Evolutionary conservation across 2,888 invertebrate species (phyloP), one percentile per base, ranked within the genome.

Genomic region (Drosophila diplacantha): DNA sequence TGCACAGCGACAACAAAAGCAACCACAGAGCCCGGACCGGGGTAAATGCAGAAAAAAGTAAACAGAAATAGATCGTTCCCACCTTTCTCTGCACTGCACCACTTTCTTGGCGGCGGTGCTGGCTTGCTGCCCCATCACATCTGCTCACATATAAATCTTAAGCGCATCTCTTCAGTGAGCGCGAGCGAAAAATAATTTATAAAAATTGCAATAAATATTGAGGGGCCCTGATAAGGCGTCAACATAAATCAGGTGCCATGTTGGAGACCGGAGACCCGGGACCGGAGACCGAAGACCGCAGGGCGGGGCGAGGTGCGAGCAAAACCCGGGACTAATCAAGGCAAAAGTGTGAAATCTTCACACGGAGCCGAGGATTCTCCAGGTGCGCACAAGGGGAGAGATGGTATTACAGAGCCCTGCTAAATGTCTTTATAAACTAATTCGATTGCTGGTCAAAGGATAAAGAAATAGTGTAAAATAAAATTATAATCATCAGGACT

Each of bases 181-280:
- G 74, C 72, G 20, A 12, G 74, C 70, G 67, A 73, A 74, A 78
- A 76, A 83, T 76, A 78, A 81, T 77, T 83, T 83, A 82, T 84
- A 82, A 84, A 78, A 82, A 84, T 85, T 85, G 87, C 86, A 86
- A 87, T 87, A 87, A 87, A 87, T 87, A 87, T 86, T 85, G 82
- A 78, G 75, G 71, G 80, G 81, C 86, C 80, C 87, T 87, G 87
- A 87, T 87, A 87, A 87, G 86, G 86, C 86, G 87, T 87, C 87
- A 86, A 86, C 87, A 87, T 87, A 87, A 87, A 87, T 87, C 87
- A 87, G 87, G 44, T 43, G 52, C 73, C 75, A 71, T 69, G 73
- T 65, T 39, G 63, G 37, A 44, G 64, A 24, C 46, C 43, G 9
- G 51, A 29, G 32, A 57, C 2, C 31, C n/a, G n/a, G n/a, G n/a